Evolutionary conservation across 2,888 invertebrate genomes (phyloP).

Genomic region (Pilophorus perplexus): DNA sequence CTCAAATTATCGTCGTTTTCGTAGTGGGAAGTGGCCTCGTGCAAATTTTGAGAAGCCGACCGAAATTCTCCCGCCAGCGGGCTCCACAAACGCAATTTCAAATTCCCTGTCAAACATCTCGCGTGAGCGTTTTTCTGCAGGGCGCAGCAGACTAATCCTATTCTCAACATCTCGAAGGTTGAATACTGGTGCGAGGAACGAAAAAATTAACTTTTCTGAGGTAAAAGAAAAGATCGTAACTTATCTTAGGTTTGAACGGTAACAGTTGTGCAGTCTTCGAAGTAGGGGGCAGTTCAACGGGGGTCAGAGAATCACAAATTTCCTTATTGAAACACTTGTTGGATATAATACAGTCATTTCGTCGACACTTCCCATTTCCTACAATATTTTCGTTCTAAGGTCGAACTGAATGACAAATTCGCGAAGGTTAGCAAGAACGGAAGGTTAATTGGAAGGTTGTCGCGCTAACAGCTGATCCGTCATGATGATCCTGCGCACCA

Average conservation of each 20-base stretch:
- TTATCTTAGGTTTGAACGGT: neutral
- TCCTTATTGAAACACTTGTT: slow-evolving; percentile 2
- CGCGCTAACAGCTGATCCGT: too few species aligned
- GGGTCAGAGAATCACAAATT: neutral
- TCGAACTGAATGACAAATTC: slow-evolving; percentile 23
- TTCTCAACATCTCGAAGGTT: neutral
- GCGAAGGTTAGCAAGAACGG: slow-evolving; percentile 16
- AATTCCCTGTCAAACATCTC: too few species aligned
- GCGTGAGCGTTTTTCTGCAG: neutral
- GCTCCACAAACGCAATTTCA: neutral
- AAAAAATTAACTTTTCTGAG: neutral
- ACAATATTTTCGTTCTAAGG: slow-evolving; percentile 20
- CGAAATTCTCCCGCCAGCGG: neutral
- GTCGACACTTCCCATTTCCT: slow-evolving; percentile 5
- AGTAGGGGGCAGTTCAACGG: neutral
- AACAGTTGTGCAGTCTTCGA: neutral
- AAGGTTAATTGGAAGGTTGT: too few species aligned
- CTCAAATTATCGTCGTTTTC: slow-evolving; percentile 26
- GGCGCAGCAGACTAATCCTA: neutral
- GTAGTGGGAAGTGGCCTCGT: slow-evolving; percentile 9
- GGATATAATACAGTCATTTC: slow-evolving; percentile 3
- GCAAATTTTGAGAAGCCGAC: neutral
- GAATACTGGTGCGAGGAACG: too few species aligned
- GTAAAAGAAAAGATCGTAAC: neutral
- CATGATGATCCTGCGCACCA: too few species aligned